Conservation (phyloP, 2,797 vertebrate species). For the Sebastes minor region DNA sequence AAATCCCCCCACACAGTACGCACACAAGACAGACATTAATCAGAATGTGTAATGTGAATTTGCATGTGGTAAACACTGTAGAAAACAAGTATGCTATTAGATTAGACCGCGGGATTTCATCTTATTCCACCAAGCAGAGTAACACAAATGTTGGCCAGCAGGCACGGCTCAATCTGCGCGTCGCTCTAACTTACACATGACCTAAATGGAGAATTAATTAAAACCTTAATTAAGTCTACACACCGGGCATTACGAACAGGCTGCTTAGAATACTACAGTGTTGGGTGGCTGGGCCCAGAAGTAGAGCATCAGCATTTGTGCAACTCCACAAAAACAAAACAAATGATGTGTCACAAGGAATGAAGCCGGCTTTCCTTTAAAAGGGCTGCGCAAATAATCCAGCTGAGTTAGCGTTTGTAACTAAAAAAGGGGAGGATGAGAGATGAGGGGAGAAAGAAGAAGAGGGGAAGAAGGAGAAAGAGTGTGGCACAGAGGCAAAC, state of each 20-base stretch:
- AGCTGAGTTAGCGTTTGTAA: conserved; percentile 69
- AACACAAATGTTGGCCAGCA: conserved; percentile 23
- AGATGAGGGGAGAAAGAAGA: conserved; percentile 16
- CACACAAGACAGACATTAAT: conserved; percentile 8
- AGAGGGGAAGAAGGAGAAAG: neutral
- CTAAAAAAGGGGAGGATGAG: conserved; percentile 41
- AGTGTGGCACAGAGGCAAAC: conserved; percentile 14
- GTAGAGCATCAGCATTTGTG: conserved; percentile 75
- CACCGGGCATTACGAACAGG: conserved; percentile 10
- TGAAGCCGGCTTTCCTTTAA: conserved; percentile 70
- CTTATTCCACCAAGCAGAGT: neutral
- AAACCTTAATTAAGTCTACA: conserved; percentile 64
- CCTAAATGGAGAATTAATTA: conserved; percentile 62
- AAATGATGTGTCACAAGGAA: conserved; percentile 76
- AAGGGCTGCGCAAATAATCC: conserved; percentile 59
- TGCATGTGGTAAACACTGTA: conserved; percentile 11
- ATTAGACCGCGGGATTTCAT: conserved; percentile 1
- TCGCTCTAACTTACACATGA: conserved; percentile 50
- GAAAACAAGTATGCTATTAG: neutral
- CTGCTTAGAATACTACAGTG: conserved; percentile 31
- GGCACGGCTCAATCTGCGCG: conserved; percentile 18
- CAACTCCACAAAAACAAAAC: conserved; percentile 72
- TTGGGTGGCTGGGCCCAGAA: conserved; percentile 47
- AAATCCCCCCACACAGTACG: neutral
- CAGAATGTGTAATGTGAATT: conserved; percentile 15